A percentile compares a stretch with the other conserved stretches of the same genome.
phyloP scores from a whole-genome alignment of 92 coral and sea anemone species.

The Nematostella vectensis region DNA sequence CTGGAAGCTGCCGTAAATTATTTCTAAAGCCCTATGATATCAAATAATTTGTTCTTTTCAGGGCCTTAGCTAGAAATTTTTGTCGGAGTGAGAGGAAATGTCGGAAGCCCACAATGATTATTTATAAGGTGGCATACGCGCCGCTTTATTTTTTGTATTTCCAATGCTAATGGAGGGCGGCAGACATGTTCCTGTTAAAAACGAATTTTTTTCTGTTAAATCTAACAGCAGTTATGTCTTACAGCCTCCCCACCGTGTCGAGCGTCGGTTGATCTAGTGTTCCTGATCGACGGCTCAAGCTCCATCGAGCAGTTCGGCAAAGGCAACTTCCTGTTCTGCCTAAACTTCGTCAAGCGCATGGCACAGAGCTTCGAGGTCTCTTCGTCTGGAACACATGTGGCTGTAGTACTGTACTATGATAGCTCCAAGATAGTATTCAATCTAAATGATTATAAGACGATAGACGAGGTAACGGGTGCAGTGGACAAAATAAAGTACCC shows the following conservation, averaged over 20 bases:
- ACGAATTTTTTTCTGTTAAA: too few species aligned
- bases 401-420: constrained; percentile 29
- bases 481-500: constrained; percentile 26
- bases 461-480: constrained; percentile 5
- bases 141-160: too few species aligned
- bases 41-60: too few species aligned
- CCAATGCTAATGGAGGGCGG: too few species aligned
- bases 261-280: constrained; percentile 25
- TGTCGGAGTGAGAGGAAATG: too few species aligned
- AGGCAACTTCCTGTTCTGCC: constrained; percentile 48
- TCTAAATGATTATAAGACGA: constrained; percentile 15
- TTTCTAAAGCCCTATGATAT: too few species aligned
- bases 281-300: constrained; percentile 55
- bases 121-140: too few species aligned
- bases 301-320: constrained; percentile 37
- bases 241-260: constrained; percentile 9
- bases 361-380: constrained; percentile 32
- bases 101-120: too few species aligned
- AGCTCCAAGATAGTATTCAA: constrained; percentile 18
- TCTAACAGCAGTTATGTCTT: too few species aligned
- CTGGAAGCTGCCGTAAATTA: too few species aligned
- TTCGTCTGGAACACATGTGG: constrained; percentile 39
- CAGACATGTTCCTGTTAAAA: too few species aligned
- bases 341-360: constrained; percentile 37
- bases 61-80: too few species aligned